Evolutionary conservation across 2,888 invertebrate genomes (phyloP).

Genomic region (Drepana falcataria): DNA sequence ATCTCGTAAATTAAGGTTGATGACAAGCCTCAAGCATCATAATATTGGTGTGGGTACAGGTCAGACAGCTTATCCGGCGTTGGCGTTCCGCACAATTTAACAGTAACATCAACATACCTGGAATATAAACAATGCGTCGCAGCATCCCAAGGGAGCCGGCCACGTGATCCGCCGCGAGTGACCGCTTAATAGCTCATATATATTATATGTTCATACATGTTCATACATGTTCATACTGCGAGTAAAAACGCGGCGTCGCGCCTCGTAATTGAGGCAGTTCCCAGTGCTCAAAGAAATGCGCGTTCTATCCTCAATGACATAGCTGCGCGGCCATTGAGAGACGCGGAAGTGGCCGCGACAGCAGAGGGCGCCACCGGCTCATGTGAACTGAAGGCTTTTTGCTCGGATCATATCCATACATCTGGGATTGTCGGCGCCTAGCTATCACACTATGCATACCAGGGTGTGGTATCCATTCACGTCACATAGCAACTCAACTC

Average conservation of each 20-base stretch:
- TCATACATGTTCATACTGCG: slow-evolving; percentile 52
- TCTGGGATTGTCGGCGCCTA: not conserved
- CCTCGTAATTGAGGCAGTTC: slow-evolving; percentile 41
- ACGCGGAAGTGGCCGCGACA: slow-evolving; percentile 6
- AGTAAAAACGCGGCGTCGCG: slow-evolving; percentile 49
- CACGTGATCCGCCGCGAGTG: slow-evolving; percentile 12
- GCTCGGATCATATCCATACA: not conserved
- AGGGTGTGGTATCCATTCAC: too few species aligned
- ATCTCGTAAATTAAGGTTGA: too few species aligned
- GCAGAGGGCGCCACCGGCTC: not conserved
- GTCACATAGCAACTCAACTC: too few species aligned
- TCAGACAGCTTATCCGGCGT: too few species aligned
- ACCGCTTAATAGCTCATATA: slow-evolving; percentile 15
- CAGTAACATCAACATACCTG: too few species aligned
- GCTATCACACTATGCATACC: too few species aligned
- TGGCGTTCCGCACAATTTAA: too few species aligned
- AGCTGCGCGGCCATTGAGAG: slow-evolving; percentile 37
- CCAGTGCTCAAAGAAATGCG: slow-evolving; percentile 30
- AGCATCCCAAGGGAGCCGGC: slow-evolving; percentile 20
- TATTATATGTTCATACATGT: too few species aligned
- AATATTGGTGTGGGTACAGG: too few species aligned
- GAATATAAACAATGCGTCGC: slow-evolving; percentile 2
- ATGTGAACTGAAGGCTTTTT: not conserved
- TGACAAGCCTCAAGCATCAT: too few species aligned
- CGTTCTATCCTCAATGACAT: slow-evolving; percentile 41